Evolutionary conservation across 2,113 vertebrate genomes (phyloP), one percentile per base, ranked within the genome.

Genomic region (Gobio gobio): DNA sequence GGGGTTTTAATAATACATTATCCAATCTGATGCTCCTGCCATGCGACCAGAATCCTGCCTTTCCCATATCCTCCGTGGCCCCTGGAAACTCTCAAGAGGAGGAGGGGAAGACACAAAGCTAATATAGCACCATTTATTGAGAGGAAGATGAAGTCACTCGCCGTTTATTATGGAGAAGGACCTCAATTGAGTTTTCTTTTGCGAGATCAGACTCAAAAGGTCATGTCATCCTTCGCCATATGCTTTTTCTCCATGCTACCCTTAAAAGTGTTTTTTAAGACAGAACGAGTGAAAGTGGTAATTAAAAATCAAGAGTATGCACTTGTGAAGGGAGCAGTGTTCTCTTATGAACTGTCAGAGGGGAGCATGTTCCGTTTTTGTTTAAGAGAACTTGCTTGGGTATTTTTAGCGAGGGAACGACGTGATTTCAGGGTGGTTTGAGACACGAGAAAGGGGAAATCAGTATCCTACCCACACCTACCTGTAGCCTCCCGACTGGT

Each of bases 321-420:
- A 47, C 13, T 70, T 29, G 33, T 61, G 6, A 51, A n/a, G 78
- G 43, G n/a, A 26, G 10, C 29, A 24, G 10, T 66, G 66, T 56
- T 83, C 77, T 61, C 54, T 87, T 61, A 72, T 40, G 61, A 82
- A 63, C 24, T 59, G 54, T 22, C 29, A 36, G 20, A 54, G 66
- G 70, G 87, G 89, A 89, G 86, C 89, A 86, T 86, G 89, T 93
- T 92, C 91, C 91, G 81, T 90, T 89, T 54, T 87, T 90, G 85
- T 91, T 91, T 89, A 90, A 91, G 91, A 83, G 58, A 90, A 82
- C 88, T 86, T 84, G 49, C 45, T 49, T 75, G 73, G 73, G 45
- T 88, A 78, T 83, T 68, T 85, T 63, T 85, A 91, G 89, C 91
- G 82, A 86, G 85, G 90, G 91, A 92, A 86, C 89, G 85, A 93